Conservation (phyloP, 2,113 vertebrate species). For the Propithecus coquereli region DNA sequence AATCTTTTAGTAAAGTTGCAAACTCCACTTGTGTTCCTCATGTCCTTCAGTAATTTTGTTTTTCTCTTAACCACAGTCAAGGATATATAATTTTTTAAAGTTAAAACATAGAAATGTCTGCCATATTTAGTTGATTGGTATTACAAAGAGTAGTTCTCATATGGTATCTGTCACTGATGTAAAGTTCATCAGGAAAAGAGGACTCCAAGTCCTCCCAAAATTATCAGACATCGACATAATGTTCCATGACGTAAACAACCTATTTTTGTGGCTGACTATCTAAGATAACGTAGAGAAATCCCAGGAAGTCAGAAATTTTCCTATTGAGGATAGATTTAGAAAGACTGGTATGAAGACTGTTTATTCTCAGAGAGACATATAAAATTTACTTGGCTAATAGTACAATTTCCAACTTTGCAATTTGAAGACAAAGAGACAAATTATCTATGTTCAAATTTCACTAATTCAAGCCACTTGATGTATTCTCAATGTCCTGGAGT, state of each 20-base stretch:
- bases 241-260: not conserved
- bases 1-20: slow-evolving; percentile 20
- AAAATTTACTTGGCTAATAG: slow-evolving; percentile 23
- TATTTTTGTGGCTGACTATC: not conserved
- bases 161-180: not conserved
- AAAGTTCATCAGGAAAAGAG: slow-evolving; percentile 8
- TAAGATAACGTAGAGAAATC: not conserved
- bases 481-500: not conserved
- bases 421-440: slow-evolving; percentile 35
- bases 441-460: not conserved
- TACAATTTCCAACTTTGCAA: not conserved
- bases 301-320: not conserved
- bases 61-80: slow-evolving; percentile 9
- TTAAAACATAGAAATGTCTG: not conserved
- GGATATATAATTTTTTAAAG: not conserved
- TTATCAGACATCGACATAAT: not conserved
- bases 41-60: not conserved
- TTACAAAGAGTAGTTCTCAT: slow-evolving; percentile 17
- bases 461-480: not conserved
- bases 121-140: not conserved
- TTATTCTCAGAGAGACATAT: not conserved
- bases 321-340: not conserved
- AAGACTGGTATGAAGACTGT: not conserved
- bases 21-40: not conserved
- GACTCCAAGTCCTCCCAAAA: not conserved